These are phyloP conservation scores for Bubo blakistoni DNA, from an alignment of 2,113 vertebrate genomes.

Conservation along the genomic window DNA sequence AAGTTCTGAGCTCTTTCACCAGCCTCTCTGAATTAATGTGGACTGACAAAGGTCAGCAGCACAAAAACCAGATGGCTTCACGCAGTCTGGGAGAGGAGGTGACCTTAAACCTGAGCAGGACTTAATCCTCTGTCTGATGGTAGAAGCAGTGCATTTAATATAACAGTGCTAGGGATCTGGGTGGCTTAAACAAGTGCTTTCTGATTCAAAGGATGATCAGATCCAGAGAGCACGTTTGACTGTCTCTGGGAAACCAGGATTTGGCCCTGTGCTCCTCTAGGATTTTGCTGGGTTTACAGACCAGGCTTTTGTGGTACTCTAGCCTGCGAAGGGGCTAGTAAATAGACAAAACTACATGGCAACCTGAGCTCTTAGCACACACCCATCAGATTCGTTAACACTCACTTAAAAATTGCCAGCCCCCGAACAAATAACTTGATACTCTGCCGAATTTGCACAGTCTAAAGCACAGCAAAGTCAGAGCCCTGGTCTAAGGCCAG, in stretches of 20 bases:
- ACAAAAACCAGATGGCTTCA: constrained; percentile 12
- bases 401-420: background rate
- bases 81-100: background rate
- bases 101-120: constrained; percentile 34
- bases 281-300: background rate
- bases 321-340: background rate
- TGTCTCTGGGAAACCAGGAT: background rate
- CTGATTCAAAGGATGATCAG: background rate
- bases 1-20: background rate
- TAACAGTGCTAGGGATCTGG: background rate
- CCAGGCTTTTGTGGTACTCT: background rate
- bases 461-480: background rate
- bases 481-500: constrained; percentile 1
- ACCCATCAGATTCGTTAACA: background rate
- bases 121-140: background rate
- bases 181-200: background rate
- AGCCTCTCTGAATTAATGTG: background rate
- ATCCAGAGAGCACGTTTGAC: background rate
- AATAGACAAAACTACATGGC: background rate
- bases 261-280: background rate
- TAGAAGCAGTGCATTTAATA: background rate
- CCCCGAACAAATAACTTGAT: background rate
- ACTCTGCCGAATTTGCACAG: background rate
- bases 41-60: constrained; percentile 21
- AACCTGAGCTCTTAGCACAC: background rate